These are phyloP conservation scores for Piscicola geometra DNA, from an alignment of 2,888 invertebrate genomes.

Conservation along the genomic window DNA sequence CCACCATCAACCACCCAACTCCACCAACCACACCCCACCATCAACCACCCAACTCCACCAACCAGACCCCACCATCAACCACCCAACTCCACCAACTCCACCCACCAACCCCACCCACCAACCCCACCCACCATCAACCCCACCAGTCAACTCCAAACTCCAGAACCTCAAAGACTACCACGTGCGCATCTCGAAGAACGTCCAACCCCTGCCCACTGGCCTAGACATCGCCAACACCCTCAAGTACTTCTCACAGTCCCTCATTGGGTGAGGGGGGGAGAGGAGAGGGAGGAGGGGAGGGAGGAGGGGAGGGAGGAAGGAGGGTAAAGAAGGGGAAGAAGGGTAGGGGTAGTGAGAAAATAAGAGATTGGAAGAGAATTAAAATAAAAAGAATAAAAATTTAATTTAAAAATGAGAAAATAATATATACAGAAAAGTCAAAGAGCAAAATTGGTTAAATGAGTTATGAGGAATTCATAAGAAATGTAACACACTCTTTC, in stretches of 20 bases:
- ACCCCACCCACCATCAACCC: neutral
- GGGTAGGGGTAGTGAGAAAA: neutral
- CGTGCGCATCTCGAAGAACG: constrained; percentile 80
- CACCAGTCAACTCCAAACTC: constrained; percentile 94
- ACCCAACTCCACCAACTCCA: no score
- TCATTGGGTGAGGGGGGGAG: constrained; percentile 72
- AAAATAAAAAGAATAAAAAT: no score
- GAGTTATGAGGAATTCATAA: neutral
- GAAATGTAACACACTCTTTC: no score
- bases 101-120: neutral
- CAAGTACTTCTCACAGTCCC: constrained; percentile 93
- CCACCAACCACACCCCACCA: no score
- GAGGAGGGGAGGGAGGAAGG: neutral
- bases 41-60: no score
- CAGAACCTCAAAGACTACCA: constrained; percentile 94
- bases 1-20: no score
- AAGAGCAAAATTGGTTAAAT: no score
- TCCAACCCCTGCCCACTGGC: constrained; percentile 86
- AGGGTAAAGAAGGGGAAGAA: neutral
- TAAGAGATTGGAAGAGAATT: neutral
- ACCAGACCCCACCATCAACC: no score
- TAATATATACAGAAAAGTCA: no score
- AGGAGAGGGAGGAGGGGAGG: neutral
- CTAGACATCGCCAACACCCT: constrained; percentile 93
- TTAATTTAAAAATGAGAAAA: no score